These are phyloP conservation scores for Lagocephalus sceleratus DNA, from an alignment of 2,797 vertebrate genomes.

Conservation along the genomic window DNA sequence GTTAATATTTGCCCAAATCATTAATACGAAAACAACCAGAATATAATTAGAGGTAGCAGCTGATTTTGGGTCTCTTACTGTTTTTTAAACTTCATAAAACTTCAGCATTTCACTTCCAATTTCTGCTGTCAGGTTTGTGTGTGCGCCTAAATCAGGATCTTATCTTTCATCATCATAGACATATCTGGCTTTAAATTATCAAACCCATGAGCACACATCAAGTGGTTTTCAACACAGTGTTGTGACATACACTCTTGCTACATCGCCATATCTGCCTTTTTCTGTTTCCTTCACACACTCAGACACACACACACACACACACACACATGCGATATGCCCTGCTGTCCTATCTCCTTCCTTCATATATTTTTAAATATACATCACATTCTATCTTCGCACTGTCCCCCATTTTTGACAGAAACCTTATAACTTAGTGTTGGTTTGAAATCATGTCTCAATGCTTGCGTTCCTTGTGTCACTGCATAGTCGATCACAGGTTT, in stretches of 20 bases:
- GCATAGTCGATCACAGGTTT: slow-evolving; percentile 13
- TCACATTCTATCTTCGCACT: slow-evolving; percentile 43
- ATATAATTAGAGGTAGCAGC: slow-evolving; percentile 97
- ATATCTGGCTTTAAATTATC: slow-evolving; percentile 65
- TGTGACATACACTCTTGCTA: slow-evolving; percentile 18
- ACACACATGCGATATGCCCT: slow-evolving; percentile 31
- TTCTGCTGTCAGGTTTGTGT: slow-evolving; percentile 62
- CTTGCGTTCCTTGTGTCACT: slow-evolving; percentile 6
- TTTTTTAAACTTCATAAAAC: slow-evolving; percentile 31
- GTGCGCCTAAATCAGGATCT: slow-evolving; percentile 69
- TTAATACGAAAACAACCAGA: slow-evolving; percentile 65
- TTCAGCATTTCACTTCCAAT: slow-evolving; percentile 64
- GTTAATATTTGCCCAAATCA: slow-evolving; percentile 63
- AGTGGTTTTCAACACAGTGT: slow-evolving; percentile 74
- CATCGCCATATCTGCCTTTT: slow-evolving; percentile 52
- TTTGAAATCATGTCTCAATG: too few relatives aligned
- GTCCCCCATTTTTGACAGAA: slow-evolving; percentile 32
- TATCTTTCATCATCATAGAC: slow-evolving; percentile 58
- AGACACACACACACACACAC: slow-evolving; percentile 21
- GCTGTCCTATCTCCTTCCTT: slow-evolving; percentile 58
- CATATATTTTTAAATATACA: slow-evolving; percentile 55
- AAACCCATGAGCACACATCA: slow-evolving; percentile 69
- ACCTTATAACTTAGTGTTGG: slow-evolving; percentile 51
- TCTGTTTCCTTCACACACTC: neutral
- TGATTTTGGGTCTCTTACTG: slow-evolving; percentile 81